Evolutionary conservation across 2,888 invertebrate genomes (phyloP).

Genomic region (Tetragonula carbonaria): DNA sequence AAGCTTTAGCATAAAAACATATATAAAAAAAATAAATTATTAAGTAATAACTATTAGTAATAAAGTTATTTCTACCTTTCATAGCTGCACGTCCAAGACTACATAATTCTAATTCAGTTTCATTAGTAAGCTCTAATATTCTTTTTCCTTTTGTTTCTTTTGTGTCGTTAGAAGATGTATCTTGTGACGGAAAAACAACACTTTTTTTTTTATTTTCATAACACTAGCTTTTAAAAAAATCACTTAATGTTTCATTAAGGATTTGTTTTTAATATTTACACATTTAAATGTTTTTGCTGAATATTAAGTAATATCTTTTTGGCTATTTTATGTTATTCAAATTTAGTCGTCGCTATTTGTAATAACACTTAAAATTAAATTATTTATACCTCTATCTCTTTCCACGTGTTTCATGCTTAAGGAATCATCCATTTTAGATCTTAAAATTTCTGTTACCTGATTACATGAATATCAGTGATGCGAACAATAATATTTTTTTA

Average conservation of each 20-base stretch:
- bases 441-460: constrained; percentile 86
- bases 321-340: constrained; percentile 85
- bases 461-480: constrained; percentile 21
- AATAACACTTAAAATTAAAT: constrained; percentile 89
- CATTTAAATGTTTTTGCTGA: constrained; percentile 85
- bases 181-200: constrained; percentile 78
- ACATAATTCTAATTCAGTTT: constrained; percentile 86
- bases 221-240: constrained; percentile 84
- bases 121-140: constrained; percentile 76
- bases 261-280: constrained; percentile 84
- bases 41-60: background rate
- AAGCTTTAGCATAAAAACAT: constrained; percentile 85
- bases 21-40: background rate
- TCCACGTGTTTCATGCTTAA: constrained; percentile 86
- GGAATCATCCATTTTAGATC: constrained; percentile 89
- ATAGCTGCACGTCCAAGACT: constrained; percentile 92
- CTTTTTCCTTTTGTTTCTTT: constrained; percentile 33
- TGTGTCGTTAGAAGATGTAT: constrained; percentile 17
- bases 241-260: constrained; percentile 83
- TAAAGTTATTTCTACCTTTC: constrained; percentile 86
- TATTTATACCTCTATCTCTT: constrained; percentile 86
- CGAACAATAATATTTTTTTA: background rate
- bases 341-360: constrained; percentile 86
- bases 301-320: constrained; percentile 87
- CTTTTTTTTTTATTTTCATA: constrained; percentile 72